phyloP scores from a whole-genome alignment of 1,140 invertebrate genomes.

The Drosophila ercepeae region DNA sequence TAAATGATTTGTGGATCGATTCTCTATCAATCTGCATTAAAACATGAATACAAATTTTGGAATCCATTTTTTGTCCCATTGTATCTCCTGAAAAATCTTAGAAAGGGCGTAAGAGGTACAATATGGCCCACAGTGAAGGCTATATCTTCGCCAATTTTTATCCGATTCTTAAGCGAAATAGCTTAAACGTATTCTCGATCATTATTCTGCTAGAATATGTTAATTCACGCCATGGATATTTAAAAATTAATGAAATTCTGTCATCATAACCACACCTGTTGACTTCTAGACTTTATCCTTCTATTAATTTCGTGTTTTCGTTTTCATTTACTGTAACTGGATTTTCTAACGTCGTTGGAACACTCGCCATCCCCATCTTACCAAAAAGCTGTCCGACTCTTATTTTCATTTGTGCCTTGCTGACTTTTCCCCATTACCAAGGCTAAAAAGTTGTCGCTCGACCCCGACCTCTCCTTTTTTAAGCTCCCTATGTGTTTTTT shows the following conservation, averaged over 20 bases:
- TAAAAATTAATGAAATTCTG: neutral
- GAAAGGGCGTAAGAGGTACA: no score
- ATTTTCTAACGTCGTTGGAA: conserved; percentile 2
- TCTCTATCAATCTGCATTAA: no score
- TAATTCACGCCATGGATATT: no score
- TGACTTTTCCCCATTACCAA: conserved; percentile 17
- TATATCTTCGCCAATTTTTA: no score
- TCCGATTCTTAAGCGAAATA: no score
- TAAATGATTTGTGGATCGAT: no score
- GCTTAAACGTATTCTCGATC: no score
- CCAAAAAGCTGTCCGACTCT: conserved; percentile 22
- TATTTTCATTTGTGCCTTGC: conserved; percentile 57
- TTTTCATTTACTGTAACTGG: conserved; percentile 35
- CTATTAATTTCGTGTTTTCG: neutral
- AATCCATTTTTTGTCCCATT: no score
- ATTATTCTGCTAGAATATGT: no score
- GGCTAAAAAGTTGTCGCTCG: conserved; percentile 41
- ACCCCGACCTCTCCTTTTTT: conserved; percentile 30
- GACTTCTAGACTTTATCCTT: neutral
- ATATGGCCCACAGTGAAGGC: no score
- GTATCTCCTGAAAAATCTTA: no score
- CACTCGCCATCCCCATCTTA: neutral
- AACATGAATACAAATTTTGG: no score
- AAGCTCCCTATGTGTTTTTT: conserved; percentile 70
- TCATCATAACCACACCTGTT: conserved; percentile 8